Evolutionary conservation across 2,797 vertebrate genomes (phyloP).

Genomic region (Labeo calbasu): DNA sequence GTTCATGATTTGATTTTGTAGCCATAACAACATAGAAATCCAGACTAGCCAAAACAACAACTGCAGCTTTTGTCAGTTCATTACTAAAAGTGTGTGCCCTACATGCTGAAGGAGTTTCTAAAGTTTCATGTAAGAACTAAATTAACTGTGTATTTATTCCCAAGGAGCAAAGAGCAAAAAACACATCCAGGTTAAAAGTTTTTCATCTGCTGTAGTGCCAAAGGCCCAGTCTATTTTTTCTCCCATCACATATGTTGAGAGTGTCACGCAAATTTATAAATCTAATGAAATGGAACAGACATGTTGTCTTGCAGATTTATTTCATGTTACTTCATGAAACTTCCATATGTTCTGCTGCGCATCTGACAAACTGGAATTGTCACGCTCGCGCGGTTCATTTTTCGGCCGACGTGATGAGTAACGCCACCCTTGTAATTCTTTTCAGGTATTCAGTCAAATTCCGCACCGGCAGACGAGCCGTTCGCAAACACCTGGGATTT

Average conservation of each 20-base stretch:
- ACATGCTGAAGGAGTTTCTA: background rate
- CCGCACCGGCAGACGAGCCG: conserved; percentile 8
- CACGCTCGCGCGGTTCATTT: conserved; percentile 7
- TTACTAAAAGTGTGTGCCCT: background rate
- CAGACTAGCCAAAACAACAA: background rate
- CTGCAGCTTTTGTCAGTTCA: background rate
- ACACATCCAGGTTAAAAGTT: conserved; percentile 11
- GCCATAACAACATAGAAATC: conserved; percentile 4
- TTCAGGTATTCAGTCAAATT: conserved; percentile 48
- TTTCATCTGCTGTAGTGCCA: background rate
- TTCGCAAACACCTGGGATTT: conserved; percentile 50
- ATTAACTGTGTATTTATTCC: background rate
- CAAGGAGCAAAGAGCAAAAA: background rate
- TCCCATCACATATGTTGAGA: conserved; percentile 36
- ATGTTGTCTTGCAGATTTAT: conserved; percentile 48
- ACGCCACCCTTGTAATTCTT: conserved; percentile 41
- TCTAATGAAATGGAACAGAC: conserved; percentile 46
- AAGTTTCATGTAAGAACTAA: too few species aligned
- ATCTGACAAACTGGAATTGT: conserved; percentile 27
- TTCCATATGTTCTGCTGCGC: conserved; percentile 40
- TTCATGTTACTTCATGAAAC: conserved; percentile 36
- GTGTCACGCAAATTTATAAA: conserved; percentile 25
- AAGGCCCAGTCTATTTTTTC: conserved; percentile 16
- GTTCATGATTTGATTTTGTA: conserved; percentile 3
- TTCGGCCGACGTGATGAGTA: conserved; percentile 21